Conservation (phyloP, 2,888 invertebrate genomes). For the Cryptus armator region DNA sequence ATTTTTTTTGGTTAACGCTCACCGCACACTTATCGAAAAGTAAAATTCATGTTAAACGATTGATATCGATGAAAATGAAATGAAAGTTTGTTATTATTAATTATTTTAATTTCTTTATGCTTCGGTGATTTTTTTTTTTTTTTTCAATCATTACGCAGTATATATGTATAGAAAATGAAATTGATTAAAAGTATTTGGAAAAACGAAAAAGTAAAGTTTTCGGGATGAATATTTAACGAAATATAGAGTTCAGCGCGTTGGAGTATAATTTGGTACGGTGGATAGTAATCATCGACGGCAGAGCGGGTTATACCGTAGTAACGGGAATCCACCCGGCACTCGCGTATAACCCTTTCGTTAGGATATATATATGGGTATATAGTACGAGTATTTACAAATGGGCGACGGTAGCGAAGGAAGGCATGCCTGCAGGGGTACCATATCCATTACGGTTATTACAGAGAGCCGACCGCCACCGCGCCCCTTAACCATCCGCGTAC, state of each 20-base stretch:
- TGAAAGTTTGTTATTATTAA: too few relatives aligned
- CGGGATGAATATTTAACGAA: not conserved
- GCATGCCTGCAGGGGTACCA: slow-evolving; percentile 83
- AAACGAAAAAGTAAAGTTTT: not conserved
- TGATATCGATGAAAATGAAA: too few relatives aligned
- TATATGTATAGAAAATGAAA: not conserved
- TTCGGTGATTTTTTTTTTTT: too few relatives aligned
- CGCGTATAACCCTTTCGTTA: slow-evolving; percentile 55
- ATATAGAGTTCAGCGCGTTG: not conserved
- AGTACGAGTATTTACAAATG: slow-evolving; percentile 42
- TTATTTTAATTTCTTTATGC: too few relatives aligned
- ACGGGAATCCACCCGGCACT: slow-evolving; percentile 34
- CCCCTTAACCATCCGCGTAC: slow-evolving; percentile 73
- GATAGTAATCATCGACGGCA: slow-evolving; percentile 45
- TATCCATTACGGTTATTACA: slow-evolving; percentile 87
- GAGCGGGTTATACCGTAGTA: slow-evolving; percentile 34
- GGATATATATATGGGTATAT: slow-evolving; percentile 26
- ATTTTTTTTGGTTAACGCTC: not conserved
- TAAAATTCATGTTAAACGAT: too few relatives aligned
- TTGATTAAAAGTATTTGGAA: not conserved
- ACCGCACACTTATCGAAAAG: too few relatives aligned
- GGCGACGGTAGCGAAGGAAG: slow-evolving; percentile 65
- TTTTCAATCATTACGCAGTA: too few relatives aligned
- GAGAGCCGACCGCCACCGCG: slow-evolving; percentile 73
- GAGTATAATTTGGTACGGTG: slow-evolving; percentile 12